Evolutionary conservation across 2,888 invertebrate species (phyloP).

Genomic region (Amblyteles armatorius): DNA sequence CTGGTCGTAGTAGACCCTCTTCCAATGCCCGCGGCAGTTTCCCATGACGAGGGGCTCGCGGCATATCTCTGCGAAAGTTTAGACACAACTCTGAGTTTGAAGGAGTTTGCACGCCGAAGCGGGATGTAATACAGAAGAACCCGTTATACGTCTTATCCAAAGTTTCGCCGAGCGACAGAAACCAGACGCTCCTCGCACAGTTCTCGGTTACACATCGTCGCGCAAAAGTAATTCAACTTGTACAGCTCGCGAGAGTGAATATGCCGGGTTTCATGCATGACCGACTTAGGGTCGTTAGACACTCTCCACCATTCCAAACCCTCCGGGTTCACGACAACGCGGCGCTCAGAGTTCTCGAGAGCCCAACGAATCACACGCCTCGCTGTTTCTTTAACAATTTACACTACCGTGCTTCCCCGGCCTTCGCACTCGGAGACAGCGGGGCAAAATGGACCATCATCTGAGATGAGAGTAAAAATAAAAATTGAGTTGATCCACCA

Average conservation of each 20-base stretch:
- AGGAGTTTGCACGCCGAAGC: background rate
- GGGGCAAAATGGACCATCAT: background rate
- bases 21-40: slow-evolving; percentile 71
- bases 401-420: background rate
- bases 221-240: slow-evolving; percentile 40
- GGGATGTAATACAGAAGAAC: background rate
- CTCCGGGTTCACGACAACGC: background rate
- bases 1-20: slow-evolving; percentile 88
- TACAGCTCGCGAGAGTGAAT: slow-evolving; percentile 13
- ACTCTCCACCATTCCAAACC: background rate
- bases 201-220: slow-evolving; percentile 31
- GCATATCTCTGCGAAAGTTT: slow-evolving; percentile 78
- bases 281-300: slow-evolving; percentile 2
- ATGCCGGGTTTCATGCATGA: slow-evolving; percentile 4
- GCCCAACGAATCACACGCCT: background rate
- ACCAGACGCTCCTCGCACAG: slow-evolving; percentile 1
- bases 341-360: background rate
- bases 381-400: slow-evolving; percentile 1
- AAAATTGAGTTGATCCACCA: background rate
- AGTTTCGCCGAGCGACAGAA: slow-evolving; percentile 11
- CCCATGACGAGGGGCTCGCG: slow-evolving; percentile 79
- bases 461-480: background rate
- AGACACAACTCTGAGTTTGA: background rate
- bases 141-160: background rate
- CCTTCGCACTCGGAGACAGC: background rate